phyloP scores from a whole-genome alignment of 2,888 invertebrate genomes.

The Drosophila borborema region DNA sequence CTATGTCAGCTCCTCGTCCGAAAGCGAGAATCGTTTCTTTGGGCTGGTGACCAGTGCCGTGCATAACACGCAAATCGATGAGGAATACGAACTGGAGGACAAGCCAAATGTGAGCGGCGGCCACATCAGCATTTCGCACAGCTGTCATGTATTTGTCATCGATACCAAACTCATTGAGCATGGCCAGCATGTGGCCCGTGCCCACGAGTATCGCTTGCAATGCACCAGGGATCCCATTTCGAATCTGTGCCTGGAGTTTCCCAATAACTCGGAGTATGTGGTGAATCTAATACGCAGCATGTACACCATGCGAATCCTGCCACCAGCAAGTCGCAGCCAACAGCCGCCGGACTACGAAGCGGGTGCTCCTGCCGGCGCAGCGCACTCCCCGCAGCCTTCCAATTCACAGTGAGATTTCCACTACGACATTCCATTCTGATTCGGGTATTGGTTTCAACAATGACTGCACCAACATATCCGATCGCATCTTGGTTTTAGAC shows the following conservation, averaged over 20 bases:
- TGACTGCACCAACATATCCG: conserved; percentile 93
- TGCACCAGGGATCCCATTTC: conserved; percentile 92
- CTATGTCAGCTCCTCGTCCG: conserved; percentile 95
- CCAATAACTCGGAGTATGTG: conserved; percentile 92
- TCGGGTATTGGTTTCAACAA: conserved; percentile 97
- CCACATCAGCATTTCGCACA: conserved; percentile 90
- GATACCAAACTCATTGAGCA: conserved; percentile 95
- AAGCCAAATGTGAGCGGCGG: conserved; percentile 47
- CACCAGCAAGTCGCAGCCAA: conserved; percentile 81
- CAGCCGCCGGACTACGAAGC: conserved; percentile 62
- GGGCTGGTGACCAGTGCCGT: conserved; percentile 95
- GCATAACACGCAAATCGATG: conserved; percentile 85
- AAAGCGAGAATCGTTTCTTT: conserved; percentile 96
- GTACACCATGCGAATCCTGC: conserved; percentile 88
- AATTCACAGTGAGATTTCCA: conserved; percentile 91
- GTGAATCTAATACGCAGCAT: conserved; percentile 90
- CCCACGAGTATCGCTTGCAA: conserved; percentile 93
- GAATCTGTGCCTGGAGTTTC: conserved; percentile 94
- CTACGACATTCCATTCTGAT: conserved; percentile 96
- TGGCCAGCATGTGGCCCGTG: conserved; percentile 91
- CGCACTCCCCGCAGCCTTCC: conserved; percentile 94
- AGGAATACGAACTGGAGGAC: conserved; percentile 78
- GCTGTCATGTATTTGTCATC: conserved; percentile 97
- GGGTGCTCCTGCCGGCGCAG: conserved; percentile 80
- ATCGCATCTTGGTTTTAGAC: conserved; percentile 92